Base-by-base conservation (phyloP, 2,797 vertebrate species). In the Oreochromis grahami region DNA sequence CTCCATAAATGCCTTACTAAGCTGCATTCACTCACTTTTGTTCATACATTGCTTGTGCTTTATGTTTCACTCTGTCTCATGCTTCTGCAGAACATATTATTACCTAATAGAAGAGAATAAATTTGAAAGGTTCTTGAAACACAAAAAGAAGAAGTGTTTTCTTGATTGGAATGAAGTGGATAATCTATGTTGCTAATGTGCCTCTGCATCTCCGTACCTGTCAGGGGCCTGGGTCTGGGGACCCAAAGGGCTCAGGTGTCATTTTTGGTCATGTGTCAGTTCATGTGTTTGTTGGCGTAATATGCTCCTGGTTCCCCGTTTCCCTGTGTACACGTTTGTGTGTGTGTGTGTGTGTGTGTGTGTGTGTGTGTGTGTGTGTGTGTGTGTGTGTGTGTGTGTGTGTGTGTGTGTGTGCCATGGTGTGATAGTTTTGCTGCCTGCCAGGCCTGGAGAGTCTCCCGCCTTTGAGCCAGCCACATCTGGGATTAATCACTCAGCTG, bases 51-150 rank as follows among this genome's bases (percentile, higher is more conserved):
- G 26, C 14, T 32, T 32, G 26, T 10, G 55, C 55, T 10, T 58
- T 58, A 0, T 2, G 2, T 58, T 32, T 58, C 0, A 5, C 0
- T 58, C 26, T 32, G 8, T 58, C 0, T 58, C 55, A 6, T 26
- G 26, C 26, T 26, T 58, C 32, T 17, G 26, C 55, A 0, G 55
- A 17, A 58, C 0, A 34, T 34, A 58, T 34, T 58, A 58, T 58
- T 58, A 58, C 56, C 29, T 58, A 34, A 11, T 58, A 58, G 8
- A 58, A 58, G 56, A 58, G 29, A 34, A 58, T 34, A 58, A 0
- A 34, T 58, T 6, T 34, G 29, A 58, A 58, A 34, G 29, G 15
- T 58, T 58, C 5, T 58, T 58, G 56, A 19, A 11, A 11, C 19
- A 58, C 15, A 58, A 58, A 58, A 58, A 11, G 29, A 34, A 58